Evolutionary conservation across 2,888 invertebrate genomes (phyloP), one percentile per base, ranked within the genome.

Genomic region (Philereme vetulata): DNA sequence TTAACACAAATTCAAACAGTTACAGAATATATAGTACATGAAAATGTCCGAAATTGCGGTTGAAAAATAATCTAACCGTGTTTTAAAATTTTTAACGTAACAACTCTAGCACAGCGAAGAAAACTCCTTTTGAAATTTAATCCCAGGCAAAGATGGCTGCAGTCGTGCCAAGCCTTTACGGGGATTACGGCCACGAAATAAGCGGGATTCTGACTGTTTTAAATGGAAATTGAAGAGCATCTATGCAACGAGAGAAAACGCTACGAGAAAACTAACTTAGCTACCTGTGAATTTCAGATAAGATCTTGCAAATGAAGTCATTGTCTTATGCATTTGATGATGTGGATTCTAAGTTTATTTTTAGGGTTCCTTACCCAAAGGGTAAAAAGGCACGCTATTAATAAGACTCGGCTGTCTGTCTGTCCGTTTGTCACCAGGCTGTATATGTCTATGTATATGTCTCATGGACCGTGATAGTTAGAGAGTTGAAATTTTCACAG

Each of bases 91-190:
- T 47, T 46, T 33, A 47, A 49, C 21, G 43, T 47, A 47, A 9
- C 52, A 56, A 48, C 51, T 55, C 44, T 51, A 38, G 45, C 33
- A 8, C 45, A 9, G 11, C 21, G 10, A 45, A 56, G 50, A 77
- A 81, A 80, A 78, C 75, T 72, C 76, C 80, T 78, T 82, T 82
- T 82, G 78, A 78, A 79, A 81, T 81, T 81, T 84, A 84, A 84
- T 83, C 80, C 80, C 72, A 62, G 69, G 70, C 72, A 78, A 82
- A 84, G 84, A 84, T 80, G 82, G 81, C 58, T 67, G 67, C 75
- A 72, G 56, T 64, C 68, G 73, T 72, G 77, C 74, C 78, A 80
- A 82, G 82, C 77, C 78, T 78, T 73, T 67, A 66, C 72, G 67
- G 68, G 70, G 74, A 76, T 74, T 77, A 72, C 70, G 82, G 82